Conservation (phyloP, 2,113 vertebrate species). For the Tor tambroides region DNA sequence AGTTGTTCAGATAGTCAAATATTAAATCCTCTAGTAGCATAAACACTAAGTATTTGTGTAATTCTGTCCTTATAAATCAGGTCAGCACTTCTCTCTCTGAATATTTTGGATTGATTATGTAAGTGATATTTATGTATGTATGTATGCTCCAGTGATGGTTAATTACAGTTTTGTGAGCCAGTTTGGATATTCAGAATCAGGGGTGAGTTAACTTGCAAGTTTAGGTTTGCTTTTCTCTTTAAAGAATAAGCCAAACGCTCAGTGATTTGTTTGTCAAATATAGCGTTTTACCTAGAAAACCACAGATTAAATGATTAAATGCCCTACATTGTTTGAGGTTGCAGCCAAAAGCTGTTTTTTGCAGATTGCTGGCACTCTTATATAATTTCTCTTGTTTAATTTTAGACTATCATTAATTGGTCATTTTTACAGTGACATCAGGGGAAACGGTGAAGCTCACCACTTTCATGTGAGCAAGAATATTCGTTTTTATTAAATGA, state of each 20-base stretch:
- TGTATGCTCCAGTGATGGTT: neutral
- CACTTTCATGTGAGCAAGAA: neutral
- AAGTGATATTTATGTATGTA: neutral
- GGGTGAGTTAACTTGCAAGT: neutral
- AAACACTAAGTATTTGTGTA: neutral
- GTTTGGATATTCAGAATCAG: neutral
- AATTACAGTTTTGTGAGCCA: neutral
- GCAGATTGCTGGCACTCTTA: neutral
- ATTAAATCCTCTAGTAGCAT: neutral
- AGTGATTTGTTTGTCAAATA: constrained; percentile 5
- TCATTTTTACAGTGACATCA: neutral
- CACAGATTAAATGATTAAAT: constrained; percentile 9
- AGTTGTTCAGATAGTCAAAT: neutral
- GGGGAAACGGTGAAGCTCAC: neutral
- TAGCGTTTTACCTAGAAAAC: neutral
- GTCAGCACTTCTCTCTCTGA: neutral
- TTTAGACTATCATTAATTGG: neutral
- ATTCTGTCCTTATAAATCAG: neutral
- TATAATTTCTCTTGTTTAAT: neutral
- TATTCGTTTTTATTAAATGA: neutral
- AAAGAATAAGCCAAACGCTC: neutral
- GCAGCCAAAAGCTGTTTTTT: neutral
- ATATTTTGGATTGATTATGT: neutral
- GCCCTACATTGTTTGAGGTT: neutral
- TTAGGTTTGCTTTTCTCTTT: neutral